Evolutionary conservation across 2,113 vertebrate species (phyloP), one percentile per base, ranked within the genome.

Genomic region (Thinocorus orbignyianus): DNA sequence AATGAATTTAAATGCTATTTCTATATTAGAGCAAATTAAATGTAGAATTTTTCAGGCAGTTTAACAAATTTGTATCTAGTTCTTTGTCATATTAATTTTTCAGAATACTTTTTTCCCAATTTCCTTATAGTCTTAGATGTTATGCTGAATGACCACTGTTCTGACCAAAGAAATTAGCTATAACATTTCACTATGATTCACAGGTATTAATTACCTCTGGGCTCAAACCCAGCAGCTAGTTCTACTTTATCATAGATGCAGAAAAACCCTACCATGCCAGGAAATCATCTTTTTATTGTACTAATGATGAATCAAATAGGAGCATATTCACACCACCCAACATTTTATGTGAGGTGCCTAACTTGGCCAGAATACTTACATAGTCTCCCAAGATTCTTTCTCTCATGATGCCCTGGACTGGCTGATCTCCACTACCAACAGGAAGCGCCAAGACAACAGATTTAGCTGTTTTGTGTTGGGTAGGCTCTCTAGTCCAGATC

Each of bases 1-100:
- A 95, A 92, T 79, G 16, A 95, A 92, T 95, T 92, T 81, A 71
- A 93, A 91, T 64, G 24, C 10, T 55, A 33, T 77, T 87, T 85
- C 85, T 90, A 55, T 74, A 72, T 76, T 79, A 89, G 2, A 9
- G 30, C 18, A 81, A 74, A 86, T 81, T 71, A 92, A 86, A 74
- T 76, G 44, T 46, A 78, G 84, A 88, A 44, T 81, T 91, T 88
- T 76, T 79, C 37, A 90, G 28, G 20, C 8, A 58, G 11, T 88
- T 71, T 81, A 85, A 96, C 92, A 54, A 74, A 90, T 54, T 64
- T 80, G 17, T 81, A 77, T 70, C 58, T 76, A 82, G 19, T 24
- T 81, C 37, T 86, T 57, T 62, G 54, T 79, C 73, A 74, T 37
- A 48, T 3, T 86, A 13, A 69, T 91, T 93, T 95, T 88, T 89